phyloP scores from a whole-genome alignment of 2,113 vertebrate species.

The Paracanthobrama guichenoti region DNA sequence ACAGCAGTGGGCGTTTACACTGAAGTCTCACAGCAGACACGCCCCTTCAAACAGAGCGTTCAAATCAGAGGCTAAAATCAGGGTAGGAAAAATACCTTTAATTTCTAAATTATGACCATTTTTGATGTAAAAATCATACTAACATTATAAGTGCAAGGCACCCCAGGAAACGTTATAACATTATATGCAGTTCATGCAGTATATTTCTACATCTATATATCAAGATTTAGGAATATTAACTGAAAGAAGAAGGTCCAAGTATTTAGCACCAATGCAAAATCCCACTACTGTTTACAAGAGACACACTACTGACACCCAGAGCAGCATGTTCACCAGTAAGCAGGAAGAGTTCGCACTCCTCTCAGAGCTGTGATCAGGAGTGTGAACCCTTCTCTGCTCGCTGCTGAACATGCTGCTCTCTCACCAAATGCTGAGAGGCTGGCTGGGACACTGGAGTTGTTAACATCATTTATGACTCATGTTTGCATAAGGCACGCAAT shows the following conservation, averaged over 20 bases:
- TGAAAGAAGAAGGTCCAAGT: not conserved
- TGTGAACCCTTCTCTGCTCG: slow-evolving; percentile 15
- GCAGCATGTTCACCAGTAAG: not conserved
- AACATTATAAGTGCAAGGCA: too few species aligned
- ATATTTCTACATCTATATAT: not conserved
- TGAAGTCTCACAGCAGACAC: too few species aligned
- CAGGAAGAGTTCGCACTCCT: slow-evolving; percentile 23
- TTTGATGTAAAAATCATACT: too few species aligned
- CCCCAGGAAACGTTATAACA: too few species aligned
- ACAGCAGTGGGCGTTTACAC: too few species aligned
- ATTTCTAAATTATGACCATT: too few species aligned
- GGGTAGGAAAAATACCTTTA: too few species aligned
- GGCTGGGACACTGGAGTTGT: not conserved
- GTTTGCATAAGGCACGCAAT: slow-evolving; percentile 30
- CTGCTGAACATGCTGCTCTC: slow-evolving; percentile 14
- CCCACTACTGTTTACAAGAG: slow-evolving; percentile 1
- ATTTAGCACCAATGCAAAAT: not conserved
- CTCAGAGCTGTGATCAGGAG: not conserved
- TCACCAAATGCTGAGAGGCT: slow-evolving; percentile 31
- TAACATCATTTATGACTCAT: slow-evolving; percentile 43
- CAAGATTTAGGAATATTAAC: not conserved
- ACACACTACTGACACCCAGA: not conserved
- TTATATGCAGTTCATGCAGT: not conserved
- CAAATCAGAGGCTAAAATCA: too few species aligned
- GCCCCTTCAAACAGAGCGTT: too few species aligned